Evolutionary conservation across 2,888 invertebrate species (phyloP).

Genomic region (Dryococelus australis): DNA sequence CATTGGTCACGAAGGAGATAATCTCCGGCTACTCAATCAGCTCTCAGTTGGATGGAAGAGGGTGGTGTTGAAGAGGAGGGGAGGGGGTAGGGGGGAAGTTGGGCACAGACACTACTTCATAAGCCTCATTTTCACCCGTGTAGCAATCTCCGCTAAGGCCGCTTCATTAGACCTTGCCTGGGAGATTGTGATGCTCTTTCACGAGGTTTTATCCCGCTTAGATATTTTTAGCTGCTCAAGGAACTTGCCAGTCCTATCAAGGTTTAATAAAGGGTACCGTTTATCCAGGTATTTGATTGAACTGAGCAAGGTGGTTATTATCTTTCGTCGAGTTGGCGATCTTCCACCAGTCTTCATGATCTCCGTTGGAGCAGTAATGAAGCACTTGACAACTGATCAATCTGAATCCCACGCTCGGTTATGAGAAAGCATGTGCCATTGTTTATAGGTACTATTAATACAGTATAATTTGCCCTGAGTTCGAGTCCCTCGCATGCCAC

Average conservation of each 20-base stretch:
- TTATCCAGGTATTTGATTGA: neutral
- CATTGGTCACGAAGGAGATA: neutral
- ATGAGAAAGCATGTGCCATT: too few species aligned
- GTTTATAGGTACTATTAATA: too few species aligned
- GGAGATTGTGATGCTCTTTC: neutral
- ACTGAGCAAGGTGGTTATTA: neutral
- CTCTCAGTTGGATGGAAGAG: neutral
- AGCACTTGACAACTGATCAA: too few species aligned
- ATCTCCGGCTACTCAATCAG: neutral
- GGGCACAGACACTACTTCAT: neutral
- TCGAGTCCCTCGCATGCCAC: too few species aligned
- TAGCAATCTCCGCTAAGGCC: neutral
- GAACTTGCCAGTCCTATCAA: neutral
- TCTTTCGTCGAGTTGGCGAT: too few species aligned
- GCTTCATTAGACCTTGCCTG: neutral
- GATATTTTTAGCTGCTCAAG: neutral
- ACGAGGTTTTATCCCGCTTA: neutral
- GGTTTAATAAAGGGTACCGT: neutral
- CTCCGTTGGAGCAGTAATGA: too few species aligned
- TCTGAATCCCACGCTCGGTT: too few species aligned
- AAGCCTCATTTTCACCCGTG: neutral
- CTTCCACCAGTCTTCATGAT: too few species aligned
- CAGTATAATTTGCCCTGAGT: too few species aligned
- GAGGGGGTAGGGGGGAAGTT: neutral
- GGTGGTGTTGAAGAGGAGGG: neutral